These are phyloP conservation scores for Hetaerina americana DNA, from an alignment of 1,140 invertebrate genomes.

Conservation along the genomic window DNA sequence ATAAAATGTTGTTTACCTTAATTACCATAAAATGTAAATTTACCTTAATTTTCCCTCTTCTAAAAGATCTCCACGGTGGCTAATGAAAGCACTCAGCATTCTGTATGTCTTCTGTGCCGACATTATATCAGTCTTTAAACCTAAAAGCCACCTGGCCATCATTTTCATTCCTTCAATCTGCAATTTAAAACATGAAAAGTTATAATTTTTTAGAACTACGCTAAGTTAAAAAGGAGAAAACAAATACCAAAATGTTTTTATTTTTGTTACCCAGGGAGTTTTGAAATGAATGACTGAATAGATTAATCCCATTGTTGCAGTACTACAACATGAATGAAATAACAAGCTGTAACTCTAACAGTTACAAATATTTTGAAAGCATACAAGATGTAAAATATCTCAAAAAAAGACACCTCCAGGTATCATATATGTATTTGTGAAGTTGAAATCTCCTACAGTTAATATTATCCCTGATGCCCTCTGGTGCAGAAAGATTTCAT, in stretches of 20 bases:
- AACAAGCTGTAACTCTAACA: no score
- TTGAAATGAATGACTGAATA: no score
- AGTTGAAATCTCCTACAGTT: no score
- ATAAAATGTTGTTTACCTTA: background rate
- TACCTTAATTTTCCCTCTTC: slow-evolving; percentile 40
- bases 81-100: slow-evolving; percentile 79
- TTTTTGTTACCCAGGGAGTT: no score
- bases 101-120: slow-evolving; percentile 89
- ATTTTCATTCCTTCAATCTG: slow-evolving; percentile 81
- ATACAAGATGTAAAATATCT: no score
- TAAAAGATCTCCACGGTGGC: slow-evolving; percentile 74
- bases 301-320: no score
- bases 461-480: no score
- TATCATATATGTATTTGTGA: no score
- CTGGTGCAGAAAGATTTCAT: background rate
- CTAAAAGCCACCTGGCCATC: slow-evolving; percentile 90
- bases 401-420: no score
- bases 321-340: no score
- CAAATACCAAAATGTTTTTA: slow-evolving; percentile 6
- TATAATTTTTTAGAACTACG: slow-evolving; percentile 1
- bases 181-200: slow-evolving; percentile 12
- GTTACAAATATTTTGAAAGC: no score
- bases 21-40: slow-evolving; percentile 15
- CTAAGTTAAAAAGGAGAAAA: background rate
- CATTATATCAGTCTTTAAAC: slow-evolving; percentile 73